These are phyloP conservation scores for Rhinophrynus dorsalis DNA, from an alignment of 2,797 vertebrate genomes.

Conservation along the genomic window DNA sequence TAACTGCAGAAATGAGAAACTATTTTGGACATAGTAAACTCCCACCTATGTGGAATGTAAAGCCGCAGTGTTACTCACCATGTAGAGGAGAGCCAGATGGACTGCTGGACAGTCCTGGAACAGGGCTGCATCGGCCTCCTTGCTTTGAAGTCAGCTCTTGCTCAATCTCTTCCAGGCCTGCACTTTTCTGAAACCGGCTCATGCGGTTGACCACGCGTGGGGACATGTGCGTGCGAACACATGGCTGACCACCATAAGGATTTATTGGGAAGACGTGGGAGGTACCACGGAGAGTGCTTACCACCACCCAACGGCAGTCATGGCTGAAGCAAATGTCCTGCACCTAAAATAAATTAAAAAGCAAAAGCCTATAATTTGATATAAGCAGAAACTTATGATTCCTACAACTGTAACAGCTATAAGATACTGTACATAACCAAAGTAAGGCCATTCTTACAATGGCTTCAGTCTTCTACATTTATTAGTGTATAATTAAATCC, in stretches of 20 bases:
- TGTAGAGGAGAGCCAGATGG: slow-evolving; percentile 92
- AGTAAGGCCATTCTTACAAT: too few species aligned
- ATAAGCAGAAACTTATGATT: too few species aligned
- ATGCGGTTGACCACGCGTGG: slow-evolving; percentile 94
- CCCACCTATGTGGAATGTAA: rapidly evolving
- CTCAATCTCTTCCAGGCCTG: slow-evolving; percentile 95
- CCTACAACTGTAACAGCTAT: too few species aligned
- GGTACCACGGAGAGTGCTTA: slow-evolving; percentile 94
- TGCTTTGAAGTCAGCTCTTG: slow-evolving; percentile 87
- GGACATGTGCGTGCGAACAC: slow-evolving; percentile 95
- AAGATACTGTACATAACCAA: too few species aligned
- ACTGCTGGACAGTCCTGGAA: slow-evolving; percentile 91
- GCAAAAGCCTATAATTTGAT: too few species aligned
- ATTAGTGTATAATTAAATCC: too few species aligned
- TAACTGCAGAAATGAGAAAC: neutral
- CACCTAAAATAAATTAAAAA: slow-evolving; percentile 70
- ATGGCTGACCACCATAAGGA: slow-evolving; percentile 90
- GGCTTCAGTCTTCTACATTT: too few species aligned
- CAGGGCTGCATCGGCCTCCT: slow-evolving; percentile 90
- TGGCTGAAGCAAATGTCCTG: slow-evolving; percentile 98
- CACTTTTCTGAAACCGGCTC: slow-evolving; percentile 98
- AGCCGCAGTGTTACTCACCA: slow-evolving; percentile 68
- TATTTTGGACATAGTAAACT: neutral
- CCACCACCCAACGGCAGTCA: slow-evolving; percentile 95
- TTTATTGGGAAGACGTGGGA: slow-evolving; percentile 96